Conservation (phyloP, 2,113 vertebrate species). For the Pomatorhinus ruficollis region DNA sequence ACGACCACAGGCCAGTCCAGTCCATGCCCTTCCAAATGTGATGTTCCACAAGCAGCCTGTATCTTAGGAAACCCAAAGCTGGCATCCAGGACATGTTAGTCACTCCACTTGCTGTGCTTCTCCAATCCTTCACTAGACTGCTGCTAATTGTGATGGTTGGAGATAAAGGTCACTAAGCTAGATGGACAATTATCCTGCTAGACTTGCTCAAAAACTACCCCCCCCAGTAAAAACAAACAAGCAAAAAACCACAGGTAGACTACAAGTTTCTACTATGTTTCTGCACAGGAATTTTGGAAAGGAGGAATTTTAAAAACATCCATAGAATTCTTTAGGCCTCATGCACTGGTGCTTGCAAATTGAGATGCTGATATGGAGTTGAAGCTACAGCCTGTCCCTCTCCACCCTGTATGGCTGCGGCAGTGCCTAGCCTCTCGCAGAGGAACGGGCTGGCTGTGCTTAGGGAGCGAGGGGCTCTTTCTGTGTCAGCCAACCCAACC, state of each 20-base stretch:
- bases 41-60: background rate
- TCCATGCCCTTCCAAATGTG: background rate
- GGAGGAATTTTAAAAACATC: background rate
- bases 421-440: accelerated
- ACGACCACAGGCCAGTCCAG: background rate
- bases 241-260: background rate
- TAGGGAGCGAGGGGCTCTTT: background rate
- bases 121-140: background rate
- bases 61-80: background rate
- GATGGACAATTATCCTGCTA: background rate
- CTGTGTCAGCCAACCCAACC: background rate
- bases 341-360: background rate
- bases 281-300: background rate
- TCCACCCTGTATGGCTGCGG: background rate
- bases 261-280: background rate
- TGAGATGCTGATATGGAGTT: background rate
- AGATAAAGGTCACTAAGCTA: background rate
- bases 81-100: background rate
- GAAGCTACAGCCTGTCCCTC: background rate
- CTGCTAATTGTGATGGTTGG: background rate
- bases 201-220: background rate
- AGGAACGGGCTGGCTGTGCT: accelerated
- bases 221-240: accelerated
- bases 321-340: background rate
- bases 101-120: background rate